These are phyloP conservation scores for Rhynchopsitta pachyrhyncha DNA, from an alignment of 2,113 vertebrate species.

Conservation along the genomic window DNA sequence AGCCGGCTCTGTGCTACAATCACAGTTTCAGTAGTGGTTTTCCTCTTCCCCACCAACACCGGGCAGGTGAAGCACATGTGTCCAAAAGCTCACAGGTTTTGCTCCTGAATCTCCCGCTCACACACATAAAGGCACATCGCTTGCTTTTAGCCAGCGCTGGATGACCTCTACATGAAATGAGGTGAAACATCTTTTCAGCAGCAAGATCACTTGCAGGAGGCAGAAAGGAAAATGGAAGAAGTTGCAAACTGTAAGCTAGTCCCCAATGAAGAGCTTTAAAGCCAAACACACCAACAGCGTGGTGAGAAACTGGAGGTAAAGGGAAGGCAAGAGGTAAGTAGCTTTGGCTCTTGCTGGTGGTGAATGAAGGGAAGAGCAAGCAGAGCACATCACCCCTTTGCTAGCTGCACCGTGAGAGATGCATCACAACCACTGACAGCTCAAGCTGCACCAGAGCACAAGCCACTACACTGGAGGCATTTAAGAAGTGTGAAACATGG, in stretches of 20 bases:
- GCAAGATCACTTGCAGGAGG: not conserved
- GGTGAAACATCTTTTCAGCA: not conserved
- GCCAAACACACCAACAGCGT: not conserved
- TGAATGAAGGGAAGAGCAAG: not conserved
- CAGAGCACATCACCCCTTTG: not conserved
- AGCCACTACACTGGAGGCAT: not conserved
- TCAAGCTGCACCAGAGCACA: not conserved
- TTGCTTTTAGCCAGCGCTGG: not conserved
- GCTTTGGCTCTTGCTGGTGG: not conserved
- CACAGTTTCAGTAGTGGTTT: not conserved
- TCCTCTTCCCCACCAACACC: not conserved
- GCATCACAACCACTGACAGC: not conserved
- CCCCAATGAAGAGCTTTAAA: not conserved
- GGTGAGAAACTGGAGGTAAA: not conserved
- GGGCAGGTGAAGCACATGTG: not conserved
- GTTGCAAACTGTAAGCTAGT: not conserved
- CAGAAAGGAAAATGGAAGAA: not conserved
- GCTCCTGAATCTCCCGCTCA: accelerated
- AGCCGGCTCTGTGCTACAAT: not conserved
- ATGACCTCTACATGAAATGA: accelerated
- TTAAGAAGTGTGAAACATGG: not conserved
- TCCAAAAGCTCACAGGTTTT: not conserved
- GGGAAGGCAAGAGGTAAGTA: not conserved
- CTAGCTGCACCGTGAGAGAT: accelerated
- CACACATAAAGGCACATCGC: accelerated